Evolutionary conservation across 2,113 vertebrate genomes (phyloP).

Genomic region (Calyptommatus sinebrachiatus): DNA sequence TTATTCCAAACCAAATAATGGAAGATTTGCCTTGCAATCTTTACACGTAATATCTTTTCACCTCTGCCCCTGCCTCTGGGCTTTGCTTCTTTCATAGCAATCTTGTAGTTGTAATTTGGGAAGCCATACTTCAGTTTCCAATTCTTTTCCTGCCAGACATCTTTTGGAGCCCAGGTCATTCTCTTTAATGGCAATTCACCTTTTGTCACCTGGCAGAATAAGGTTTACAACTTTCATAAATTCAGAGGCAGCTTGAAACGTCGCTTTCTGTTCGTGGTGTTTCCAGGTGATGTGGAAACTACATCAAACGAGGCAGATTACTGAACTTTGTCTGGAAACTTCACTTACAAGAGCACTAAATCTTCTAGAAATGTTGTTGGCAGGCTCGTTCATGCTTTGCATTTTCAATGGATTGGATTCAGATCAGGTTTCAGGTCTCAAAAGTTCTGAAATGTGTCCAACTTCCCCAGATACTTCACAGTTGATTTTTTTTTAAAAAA

Average conservation of each 20-base stretch:
- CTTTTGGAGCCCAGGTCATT: slow-evolving; percentile 37
- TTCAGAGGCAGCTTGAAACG: slow-evolving; percentile 35
- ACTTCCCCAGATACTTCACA: background rate
- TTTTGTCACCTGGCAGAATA: slow-evolving; percentile 24
- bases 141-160: slow-evolving; percentile 37
- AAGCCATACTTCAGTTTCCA: slow-evolving; percentile 40
- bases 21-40: slow-evolving; percentile 33
- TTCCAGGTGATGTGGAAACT: rapidly evolving
- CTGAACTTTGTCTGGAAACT: background rate
- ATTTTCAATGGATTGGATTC: background rate
- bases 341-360: background rate
- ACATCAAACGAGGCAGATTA: background rate
- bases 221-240: slow-evolving; percentile 45
- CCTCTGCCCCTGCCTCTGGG: background rate
- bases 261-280: background rate
- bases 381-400: background rate
- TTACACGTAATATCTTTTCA: background rate
- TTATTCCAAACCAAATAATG: background rate
- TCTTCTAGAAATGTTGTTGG: background rate
- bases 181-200: slow-evolving; percentile 33
- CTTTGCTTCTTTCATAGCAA: slow-evolving; percentile 44
- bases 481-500: background rate
- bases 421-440: background rate
- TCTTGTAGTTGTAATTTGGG: slow-evolving; percentile 41
- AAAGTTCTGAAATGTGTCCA: background rate